phyloP scores from a whole-genome alignment of 35 echinoderm and acorn worm genomes.

The Apostichopus parvimensis region DNA sequence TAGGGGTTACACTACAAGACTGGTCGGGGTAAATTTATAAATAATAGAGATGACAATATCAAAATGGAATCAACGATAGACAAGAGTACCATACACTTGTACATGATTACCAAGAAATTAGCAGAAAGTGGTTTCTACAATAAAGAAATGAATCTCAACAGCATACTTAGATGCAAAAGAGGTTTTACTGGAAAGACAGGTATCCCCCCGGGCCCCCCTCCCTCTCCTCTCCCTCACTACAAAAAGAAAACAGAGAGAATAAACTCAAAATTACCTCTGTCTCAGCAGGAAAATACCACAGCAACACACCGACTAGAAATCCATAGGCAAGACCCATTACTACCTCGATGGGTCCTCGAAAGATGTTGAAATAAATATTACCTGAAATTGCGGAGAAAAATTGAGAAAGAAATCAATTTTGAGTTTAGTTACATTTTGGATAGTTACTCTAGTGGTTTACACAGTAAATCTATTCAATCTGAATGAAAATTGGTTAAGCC shows the following conservation, averaged over 20 bases:
- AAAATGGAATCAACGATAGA: too few relatives aligned
- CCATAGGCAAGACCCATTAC: slow-evolving; percentile 78
- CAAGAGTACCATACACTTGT: too few relatives aligned
- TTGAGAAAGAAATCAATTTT: not conserved
- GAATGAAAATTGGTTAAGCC: too few relatives aligned
- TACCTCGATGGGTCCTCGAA: slow-evolving; percentile 87
- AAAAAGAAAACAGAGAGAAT: not conserved
- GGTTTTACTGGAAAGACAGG: too few relatives aligned
- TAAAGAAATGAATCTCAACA: too few relatives aligned
- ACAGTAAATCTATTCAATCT: not conserved
- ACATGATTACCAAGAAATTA: too few relatives aligned
- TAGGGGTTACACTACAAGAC: too few relatives aligned
- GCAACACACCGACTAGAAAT: slow-evolving; percentile 62
- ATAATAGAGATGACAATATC: too few relatives aligned
- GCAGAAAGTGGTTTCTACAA: too few relatives aligned
- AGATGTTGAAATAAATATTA: slow-evolving; percentile 80
- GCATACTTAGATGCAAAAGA: too few relatives aligned
- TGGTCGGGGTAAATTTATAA: too few relatives aligned
- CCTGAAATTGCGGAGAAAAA: slow-evolving; percentile 18
- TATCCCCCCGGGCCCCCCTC: too few relatives aligned
- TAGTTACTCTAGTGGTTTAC: not conserved
- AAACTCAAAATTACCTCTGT: slow-evolving; percentile 41
- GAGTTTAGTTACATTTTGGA: not conserved
- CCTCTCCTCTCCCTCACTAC: not conserved
- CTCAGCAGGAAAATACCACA: slow-evolving; percentile 86